Percentiles rank a stretch among this genome's conserved stretches.
Evolutionary conservation across 2,888 invertebrate species (phyloP).

Genomic region (Oxystoma pomonae): DNA sequence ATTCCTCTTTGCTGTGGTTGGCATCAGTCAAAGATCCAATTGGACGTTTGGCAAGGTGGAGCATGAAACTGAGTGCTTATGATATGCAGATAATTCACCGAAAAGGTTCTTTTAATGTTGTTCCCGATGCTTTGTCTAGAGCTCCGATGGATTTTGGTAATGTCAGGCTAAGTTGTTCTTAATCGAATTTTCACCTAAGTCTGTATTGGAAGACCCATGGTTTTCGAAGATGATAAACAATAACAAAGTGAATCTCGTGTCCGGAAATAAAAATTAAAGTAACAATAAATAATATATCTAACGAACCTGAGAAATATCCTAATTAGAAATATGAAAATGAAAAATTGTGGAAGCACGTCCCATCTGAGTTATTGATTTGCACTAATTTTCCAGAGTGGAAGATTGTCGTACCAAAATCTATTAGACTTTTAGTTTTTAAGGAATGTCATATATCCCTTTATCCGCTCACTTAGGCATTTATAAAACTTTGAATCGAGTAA

Average conservation of each 20-base stretch:
- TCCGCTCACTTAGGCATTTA: not conserved
- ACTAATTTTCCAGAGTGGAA: not conserved
- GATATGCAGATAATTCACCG: constrained; percentile 25
- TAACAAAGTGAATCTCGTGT: too few relatives aligned
- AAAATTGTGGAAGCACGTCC: not conserved
- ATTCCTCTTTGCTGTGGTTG: too few relatives aligned
- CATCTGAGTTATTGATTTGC: not conserved
- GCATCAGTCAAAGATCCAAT: constrained; percentile 23
- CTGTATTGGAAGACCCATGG: too few relatives aligned
- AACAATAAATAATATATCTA: not conserved
- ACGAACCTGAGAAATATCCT: not conserved
- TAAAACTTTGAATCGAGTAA: not conserved
- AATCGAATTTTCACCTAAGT: too few relatives aligned
- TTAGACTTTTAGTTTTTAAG: not conserved
- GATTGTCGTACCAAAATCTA: not conserved
- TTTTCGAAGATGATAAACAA: too few relatives aligned
- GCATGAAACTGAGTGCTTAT: constrained; percentile 22
- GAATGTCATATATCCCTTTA: not conserved
- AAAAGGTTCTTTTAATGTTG: constrained; percentile 22
- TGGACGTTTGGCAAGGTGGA: constrained; percentile 30
- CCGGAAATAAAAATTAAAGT: too few relatives aligned
- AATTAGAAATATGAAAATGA: not conserved
- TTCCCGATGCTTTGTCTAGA: constrained; percentile 28
- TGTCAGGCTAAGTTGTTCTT: too few relatives aligned
- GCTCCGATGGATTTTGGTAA: too few relatives aligned